These are phyloP conservation scores for Amblyornis subalaris DNA, from an alignment of 2,113 vertebrate species.

Conservation along the genomic window DNA sequence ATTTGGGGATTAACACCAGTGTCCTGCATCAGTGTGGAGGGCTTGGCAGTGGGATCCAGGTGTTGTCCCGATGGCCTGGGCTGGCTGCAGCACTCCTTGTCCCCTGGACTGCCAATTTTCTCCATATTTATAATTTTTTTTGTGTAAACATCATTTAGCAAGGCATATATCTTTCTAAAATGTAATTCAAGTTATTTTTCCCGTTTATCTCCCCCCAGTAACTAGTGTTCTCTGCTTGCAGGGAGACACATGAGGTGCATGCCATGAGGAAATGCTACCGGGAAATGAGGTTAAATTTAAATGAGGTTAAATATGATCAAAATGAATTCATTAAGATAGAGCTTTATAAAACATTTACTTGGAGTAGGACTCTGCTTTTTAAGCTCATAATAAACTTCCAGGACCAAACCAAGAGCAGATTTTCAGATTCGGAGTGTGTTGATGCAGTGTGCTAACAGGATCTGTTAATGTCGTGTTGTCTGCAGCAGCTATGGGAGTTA, in stretches of 20 bases:
- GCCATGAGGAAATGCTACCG: neutral
- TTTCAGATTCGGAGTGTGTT: neutral
- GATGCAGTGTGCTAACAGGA: neutral
- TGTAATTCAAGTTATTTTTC: neutral
- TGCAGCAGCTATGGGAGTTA: neutral
- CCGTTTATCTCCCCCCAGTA: neutral
- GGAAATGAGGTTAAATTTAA: neutral
- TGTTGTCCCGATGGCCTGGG: rapidly evolving
- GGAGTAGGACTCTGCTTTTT: neutral
- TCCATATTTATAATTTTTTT: rapidly evolving
- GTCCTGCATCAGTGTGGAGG: neutral
- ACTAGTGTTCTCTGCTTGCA: neutral
- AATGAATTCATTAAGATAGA: neutral
- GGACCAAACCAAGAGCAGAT: neutral
- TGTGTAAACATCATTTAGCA: neutral
- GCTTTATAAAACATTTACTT: neutral
- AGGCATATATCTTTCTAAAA: neutral
- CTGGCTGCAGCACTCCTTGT: neutral
- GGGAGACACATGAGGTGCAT: rapidly evolving
- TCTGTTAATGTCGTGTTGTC: rapidly evolving
- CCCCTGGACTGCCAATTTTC: too few species aligned
- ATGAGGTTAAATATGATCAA: neutral
- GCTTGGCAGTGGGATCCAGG: rapidly evolving
- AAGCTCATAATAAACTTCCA: neutral
- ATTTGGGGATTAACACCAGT: neutral